phyloP scores from a whole-genome alignment of 2,888 invertebrate genomes.

The Cheilosia urbana region DNA sequence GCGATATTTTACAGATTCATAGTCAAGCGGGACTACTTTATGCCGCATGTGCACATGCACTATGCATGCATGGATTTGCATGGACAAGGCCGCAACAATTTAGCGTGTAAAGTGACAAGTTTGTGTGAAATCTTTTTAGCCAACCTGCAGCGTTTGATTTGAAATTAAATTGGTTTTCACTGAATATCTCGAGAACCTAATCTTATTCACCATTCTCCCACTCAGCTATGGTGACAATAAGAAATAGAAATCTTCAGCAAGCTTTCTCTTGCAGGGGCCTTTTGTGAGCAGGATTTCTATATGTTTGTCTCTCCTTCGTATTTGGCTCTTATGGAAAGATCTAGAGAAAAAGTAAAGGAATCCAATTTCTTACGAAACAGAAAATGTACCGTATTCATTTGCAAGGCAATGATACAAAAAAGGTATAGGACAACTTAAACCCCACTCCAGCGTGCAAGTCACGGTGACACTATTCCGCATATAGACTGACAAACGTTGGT shows the following conservation, averaged over 20 bases:
- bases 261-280: conserved; percentile 7
- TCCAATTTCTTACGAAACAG: conserved; percentile 51
- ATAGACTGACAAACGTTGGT: conserved; percentile 49
- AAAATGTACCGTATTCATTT: conserved; percentile 56
- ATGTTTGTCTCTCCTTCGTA: conserved; percentile 33
- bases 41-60: background rate
- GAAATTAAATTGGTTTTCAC: conserved; percentile 65
- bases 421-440: conserved; percentile 18
- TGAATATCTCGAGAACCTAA: conserved; percentile 7
- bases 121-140: conserved; percentile 60
- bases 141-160: conserved; percentile 60
- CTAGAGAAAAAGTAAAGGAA: conserved; percentile 40
- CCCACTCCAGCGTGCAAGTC: conserved; percentile 31
- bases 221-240: conserved; percentile 40
- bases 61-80: conserved; percentile 28
- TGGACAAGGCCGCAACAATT: conserved; percentile 37
- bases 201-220: background rate
- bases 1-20: conserved; percentile 40
- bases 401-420: conserved; percentile 58
- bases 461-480: conserved; percentile 57
- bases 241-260: conserved; percentile 2
- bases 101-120: conserved; percentile 60
- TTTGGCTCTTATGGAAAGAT: conserved; percentile 35
- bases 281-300: conserved; percentile 41
- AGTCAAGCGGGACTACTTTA: conserved; percentile 35